These are phyloP conservation scores for Laupala kohalensis DNA, from an alignment of 1,140 invertebrate species.

Conservation along the genomic window DNA sequence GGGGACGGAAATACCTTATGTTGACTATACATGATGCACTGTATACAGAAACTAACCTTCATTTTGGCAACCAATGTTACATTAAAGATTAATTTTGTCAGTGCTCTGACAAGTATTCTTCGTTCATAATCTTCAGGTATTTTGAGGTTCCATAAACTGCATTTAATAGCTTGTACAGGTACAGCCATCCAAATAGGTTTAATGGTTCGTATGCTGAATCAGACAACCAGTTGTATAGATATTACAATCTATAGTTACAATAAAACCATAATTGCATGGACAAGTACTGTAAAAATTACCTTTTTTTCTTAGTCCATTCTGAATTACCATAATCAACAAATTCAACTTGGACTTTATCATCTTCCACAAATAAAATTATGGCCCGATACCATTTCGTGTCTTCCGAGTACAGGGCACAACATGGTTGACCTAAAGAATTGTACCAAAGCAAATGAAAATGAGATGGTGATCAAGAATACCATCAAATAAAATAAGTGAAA, in stretches of 20 bases:
- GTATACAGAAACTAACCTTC: background rate
- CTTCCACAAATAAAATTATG: slow-evolving; percentile 29
- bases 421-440: slow-evolving; percentile 24
- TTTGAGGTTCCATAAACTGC: slow-evolving; percentile 18
- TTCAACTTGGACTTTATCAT: slow-evolving; percentile 30
- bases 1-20: too few species aligned
- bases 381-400: slow-evolving; percentile 39
- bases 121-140: background rate
- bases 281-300: slow-evolving; percentile 1
- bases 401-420: slow-evolving; percentile 21
- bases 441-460: too few species aligned
- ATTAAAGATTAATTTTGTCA: background rate
- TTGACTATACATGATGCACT: too few species aligned
- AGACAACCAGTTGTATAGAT: too few species aligned
- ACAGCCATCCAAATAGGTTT: slow-evolving; percentile 22
- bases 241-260: too few species aligned
- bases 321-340: slow-evolving; percentile 52
- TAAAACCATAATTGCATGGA: background rate
- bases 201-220: slow-evolving; percentile 17
- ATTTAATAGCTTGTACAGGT: slow-evolving; percentile 22
- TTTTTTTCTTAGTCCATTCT: slow-evolving; percentile 22
- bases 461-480: too few species aligned
- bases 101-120: background rate
- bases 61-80: slow-evolving; percentile 3
- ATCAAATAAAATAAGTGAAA: too few species aligned